phyloP scores from a whole-genome alignment of 1,140 invertebrate genomes.

The Pseudoatta argentina region DNA sequence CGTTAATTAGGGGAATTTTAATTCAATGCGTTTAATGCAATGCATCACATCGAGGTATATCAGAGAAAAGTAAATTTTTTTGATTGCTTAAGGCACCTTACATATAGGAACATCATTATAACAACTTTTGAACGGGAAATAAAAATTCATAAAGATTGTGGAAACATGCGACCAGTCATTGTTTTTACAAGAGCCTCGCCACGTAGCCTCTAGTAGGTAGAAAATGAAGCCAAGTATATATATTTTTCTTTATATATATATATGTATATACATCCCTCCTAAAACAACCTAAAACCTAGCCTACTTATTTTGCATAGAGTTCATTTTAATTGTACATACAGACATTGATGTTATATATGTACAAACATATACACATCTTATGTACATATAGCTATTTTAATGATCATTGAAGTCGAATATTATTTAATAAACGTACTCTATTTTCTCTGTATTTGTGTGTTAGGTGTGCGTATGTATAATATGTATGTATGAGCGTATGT shows the following conservation, averaged over 20 bases:
- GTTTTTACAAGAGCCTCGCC: constrained; percentile 80
- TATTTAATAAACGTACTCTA: constrained; percentile 73
- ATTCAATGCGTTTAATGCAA: background rate
- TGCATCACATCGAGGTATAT: constrained; percentile 11
- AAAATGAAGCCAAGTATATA: constrained; percentile 79
- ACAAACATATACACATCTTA: constrained; percentile 81
- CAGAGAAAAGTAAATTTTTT: constrained; percentile 41
- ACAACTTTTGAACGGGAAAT: constrained; percentile 37
- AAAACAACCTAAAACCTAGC: constrained; percentile 80
- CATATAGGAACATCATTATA: constrained; percentile 72
- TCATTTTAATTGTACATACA: constrained; percentile 80
- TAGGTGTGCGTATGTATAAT: constrained; percentile 69
- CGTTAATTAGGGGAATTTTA: background rate
- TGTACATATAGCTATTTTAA: constrained; percentile 77
- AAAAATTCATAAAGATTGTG: constrained; percentile 35
- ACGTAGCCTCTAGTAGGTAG: constrained; percentile 79
- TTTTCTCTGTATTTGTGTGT: constrained; percentile 59
- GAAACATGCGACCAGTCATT: constrained; percentile 63
- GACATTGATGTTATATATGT: constrained; percentile 83
- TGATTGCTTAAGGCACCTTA: constrained; percentile 69
- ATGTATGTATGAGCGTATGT: constrained; percentile 71
- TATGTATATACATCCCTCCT: constrained; percentile 79
- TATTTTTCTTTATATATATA: constrained; percentile 70
- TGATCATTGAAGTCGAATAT: constrained; percentile 63
- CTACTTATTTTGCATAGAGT: constrained; percentile 79